A percentile compares a stretch with the other conserved stretches of the same genome.
phyloP scores from a whole-genome alignment of 2,888 invertebrate genomes.

The Standfussiana lucernea region DNA sequence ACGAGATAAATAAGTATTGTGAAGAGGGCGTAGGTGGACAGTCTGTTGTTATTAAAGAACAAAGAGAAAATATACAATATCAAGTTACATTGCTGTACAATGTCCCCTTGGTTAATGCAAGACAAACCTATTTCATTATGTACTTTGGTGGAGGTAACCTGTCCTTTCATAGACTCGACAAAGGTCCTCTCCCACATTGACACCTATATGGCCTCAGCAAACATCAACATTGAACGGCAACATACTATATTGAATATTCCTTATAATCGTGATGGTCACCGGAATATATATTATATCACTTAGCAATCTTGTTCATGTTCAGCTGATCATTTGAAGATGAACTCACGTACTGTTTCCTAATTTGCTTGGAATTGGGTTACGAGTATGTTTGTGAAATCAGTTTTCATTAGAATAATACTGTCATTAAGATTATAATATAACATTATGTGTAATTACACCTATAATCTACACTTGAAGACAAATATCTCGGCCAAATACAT shows the following conservation, averaged over 20 bases:
- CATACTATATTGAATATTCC: neutral
- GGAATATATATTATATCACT: slow-evolving; percentile 26
- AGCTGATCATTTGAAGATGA: neutral
- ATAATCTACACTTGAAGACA: neutral
- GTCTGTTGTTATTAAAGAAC: neutral
- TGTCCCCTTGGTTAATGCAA: neutral
- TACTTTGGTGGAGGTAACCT: neutral
- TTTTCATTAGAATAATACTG: neutral
- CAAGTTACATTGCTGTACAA: neutral
- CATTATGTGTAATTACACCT: too few relatives aligned
- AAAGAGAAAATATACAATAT: neutral
- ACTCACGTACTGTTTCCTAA: neutral
- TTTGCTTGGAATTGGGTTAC: neutral
- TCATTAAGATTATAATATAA: neutral
- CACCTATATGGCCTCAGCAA: neutral
- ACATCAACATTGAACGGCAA: neutral
- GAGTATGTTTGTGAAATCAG: neutral
- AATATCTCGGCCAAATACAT: neutral
- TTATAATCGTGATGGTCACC: neutral
- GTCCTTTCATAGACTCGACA: neutral
- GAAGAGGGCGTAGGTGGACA: neutral
- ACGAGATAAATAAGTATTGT: neutral
- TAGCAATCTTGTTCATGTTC: neutral
- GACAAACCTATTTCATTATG: neutral
- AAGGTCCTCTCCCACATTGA: neutral